Evolutionary conservation across 2,113 vertebrate species (phyloP).

Genomic region (Chauna torquata): DNA sequence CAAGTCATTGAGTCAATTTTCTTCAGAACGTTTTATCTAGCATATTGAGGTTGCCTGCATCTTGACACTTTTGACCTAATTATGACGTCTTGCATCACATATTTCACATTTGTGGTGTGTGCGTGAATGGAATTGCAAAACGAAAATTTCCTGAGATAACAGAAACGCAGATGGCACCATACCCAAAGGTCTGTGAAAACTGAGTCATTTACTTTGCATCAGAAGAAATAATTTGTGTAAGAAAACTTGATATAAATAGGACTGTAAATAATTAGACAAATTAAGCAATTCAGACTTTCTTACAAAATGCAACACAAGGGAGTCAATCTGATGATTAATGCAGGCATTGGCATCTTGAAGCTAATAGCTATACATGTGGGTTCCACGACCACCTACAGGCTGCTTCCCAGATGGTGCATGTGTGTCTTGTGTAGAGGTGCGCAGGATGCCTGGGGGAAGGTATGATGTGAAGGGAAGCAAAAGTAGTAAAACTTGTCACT

Average conservation of each 20-base stretch:
- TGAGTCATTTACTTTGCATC: conserved; percentile 8
- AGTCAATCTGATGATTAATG: conserved; percentile 36
- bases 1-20: not conserved
- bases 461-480: not conserved
- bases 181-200: not conserved
- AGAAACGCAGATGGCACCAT: not conserved
- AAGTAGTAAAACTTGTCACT: not conserved
- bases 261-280: conserved; percentile 40
- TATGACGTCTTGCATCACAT: not conserved
- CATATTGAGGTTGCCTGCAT: not conserved
- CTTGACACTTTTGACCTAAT: not conserved
- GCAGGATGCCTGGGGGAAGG: not conserved
- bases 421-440: not conserved
- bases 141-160: conserved; percentile 25
- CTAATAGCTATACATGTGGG: not conserved
- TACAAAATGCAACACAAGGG: not conserved
- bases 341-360: not conserved
- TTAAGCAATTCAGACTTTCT: conserved; percentile 10
- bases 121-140: not conserved
- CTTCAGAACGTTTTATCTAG: not conserved
- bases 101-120: not conserved
- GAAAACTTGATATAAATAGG: conserved; percentile 11
- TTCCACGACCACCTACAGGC: not conserved
- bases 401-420: conserved; percentile 9
- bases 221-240: conserved; percentile 36